Base-by-base conservation (phyloP, 2,888 invertebrate species). In the Protonemura montana region DNA sequence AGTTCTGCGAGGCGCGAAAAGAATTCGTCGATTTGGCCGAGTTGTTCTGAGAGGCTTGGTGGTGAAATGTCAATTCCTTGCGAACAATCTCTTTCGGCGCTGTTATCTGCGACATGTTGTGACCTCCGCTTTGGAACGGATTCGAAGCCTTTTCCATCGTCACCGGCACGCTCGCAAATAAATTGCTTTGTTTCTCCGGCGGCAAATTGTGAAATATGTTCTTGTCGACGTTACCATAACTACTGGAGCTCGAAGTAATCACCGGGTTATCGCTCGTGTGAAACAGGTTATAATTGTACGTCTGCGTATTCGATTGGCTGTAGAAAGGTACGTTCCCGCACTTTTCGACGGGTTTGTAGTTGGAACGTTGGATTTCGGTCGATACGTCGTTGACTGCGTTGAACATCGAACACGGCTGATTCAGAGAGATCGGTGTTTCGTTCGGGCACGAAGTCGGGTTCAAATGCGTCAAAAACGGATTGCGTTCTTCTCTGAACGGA, bases 271-370 rank as follows among this genome's bases (percentile, higher is more conserved):
- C 59, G 13, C 59, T 21, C 16, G 13, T 7, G 13, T 3, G 59
- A 59, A 59, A 59, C 6, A 59, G 59, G 13, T 59, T 59, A 21
- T 59, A 59, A 21, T 59, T 59, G 13, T 59, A 59, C 3, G 59
- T 59, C 13, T 59, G 59, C 3, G 59, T 21, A 21, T 59, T 21
- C 3, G 59, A 59, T 21, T 59, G 59, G 13, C 59, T 21, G 13
- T 59, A 59, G 13, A 59, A 59, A 2, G 59, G 59, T 2, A 10
- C 59, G 13, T 59, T 59, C 21, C 59, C 59, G 59, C 59, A 59
- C 59, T 59, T 59, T 21, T 59, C 59, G 76, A 84, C 59, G 0
- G 29, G 84, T 13, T 84, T 84, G 76, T 84, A 84, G 29, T 84
- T 84, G 28, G 59, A 84, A 83, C 41, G 42, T n/a, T 26, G 27